Percentiles rank a stretch among this genome's conserved stretches.
These are phyloP conservation scores for Myathropa florea DNA, from an alignment of 2,888 invertebrate genomes.

Conservation along the genomic window DNA sequence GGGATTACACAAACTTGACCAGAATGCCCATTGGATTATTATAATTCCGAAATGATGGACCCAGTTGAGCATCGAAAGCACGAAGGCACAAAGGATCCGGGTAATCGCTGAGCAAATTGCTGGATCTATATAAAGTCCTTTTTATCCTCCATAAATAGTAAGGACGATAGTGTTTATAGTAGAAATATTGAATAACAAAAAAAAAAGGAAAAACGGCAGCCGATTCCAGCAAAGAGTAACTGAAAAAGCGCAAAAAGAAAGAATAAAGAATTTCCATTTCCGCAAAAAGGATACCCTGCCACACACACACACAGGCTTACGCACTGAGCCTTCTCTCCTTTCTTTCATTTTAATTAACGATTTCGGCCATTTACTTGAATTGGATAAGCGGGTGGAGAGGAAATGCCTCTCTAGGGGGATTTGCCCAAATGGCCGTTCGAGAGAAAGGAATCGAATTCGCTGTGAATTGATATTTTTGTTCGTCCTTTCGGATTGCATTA, in stretches of 20 bases:
- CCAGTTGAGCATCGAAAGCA: constrained; percentile 16
- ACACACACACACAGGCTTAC: background rate
- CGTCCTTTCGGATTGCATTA: constrained; percentile 34
- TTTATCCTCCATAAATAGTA: constrained; percentile 48
- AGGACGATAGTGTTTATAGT: constrained; percentile 51
- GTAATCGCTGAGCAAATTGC: constrained; percentile 61
- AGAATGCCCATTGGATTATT: constrained; percentile 60
- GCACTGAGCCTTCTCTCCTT: background rate
- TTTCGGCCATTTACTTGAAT: constrained; percentile 38
- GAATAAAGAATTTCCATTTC: constrained; percentile 46
- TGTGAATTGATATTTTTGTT: constrained; percentile 52
- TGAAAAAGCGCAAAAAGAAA: constrained; percentile 20
- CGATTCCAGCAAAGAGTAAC: background rate
- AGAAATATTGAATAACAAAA: constrained; percentile 56
- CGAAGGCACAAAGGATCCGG: constrained; percentile 29
- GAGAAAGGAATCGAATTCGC: constrained; percentile 9
- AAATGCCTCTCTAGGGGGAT: constrained; percentile 24
- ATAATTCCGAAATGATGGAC: constrained; percentile 60
- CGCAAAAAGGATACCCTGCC: constrained; percentile 25
- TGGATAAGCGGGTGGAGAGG: constrained; percentile 15
- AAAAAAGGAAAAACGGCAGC: background rate
- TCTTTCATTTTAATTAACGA: constrained; percentile 52
- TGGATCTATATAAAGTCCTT: constrained; percentile 55
- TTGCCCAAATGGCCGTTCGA: constrained; percentile 21
- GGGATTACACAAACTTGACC: constrained; percentile 59